Evolutionary conservation across 1,140 invertebrate species (phyloP).

Genomic region (Potamilus streckersoni): DNA sequence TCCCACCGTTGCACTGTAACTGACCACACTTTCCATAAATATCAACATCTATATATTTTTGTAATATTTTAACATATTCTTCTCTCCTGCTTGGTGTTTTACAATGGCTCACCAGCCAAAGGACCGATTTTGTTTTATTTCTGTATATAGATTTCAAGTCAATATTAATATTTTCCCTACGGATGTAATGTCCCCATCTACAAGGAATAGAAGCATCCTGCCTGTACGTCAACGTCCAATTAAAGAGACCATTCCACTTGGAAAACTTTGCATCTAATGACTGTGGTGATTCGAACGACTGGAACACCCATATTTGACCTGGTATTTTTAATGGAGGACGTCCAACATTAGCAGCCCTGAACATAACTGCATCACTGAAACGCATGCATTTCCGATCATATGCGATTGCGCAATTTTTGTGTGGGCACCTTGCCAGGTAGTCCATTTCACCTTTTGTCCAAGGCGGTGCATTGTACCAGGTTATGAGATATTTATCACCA

Average conservation of each 20-base stretch:
- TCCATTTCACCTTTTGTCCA: too few relatives aligned
- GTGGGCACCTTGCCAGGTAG: too few relatives aligned
- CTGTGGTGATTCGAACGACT: constrained; percentile 14
- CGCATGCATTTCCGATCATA: too few relatives aligned
- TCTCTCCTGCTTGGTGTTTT: constrained; percentile 70
- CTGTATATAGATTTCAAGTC: constrained; percentile 25
- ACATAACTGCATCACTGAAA: constrained; percentile 11
- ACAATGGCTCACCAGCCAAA: constrained; percentile 77
- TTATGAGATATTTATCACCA: too few relatives aligned
- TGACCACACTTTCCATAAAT: constrained; percentile 74
- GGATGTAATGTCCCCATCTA: too few relatives aligned
- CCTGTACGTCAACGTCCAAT: constrained; percentile 82
- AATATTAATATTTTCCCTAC: background rate
- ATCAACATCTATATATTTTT: constrained; percentile 72
- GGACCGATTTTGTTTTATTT: constrained; percentile 59
- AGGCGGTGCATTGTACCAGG: too few relatives aligned
- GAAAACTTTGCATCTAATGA: constrained; percentile 50
- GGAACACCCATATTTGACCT: constrained; percentile 19
- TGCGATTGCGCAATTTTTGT: too few relatives aligned
- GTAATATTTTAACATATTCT: constrained; percentile 70
- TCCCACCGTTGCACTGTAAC: constrained; percentile 6
- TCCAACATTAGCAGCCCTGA: constrained; percentile 3
- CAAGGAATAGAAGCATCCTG: constrained; percentile 75
- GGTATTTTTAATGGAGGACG: background rate
- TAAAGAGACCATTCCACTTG: constrained; percentile 73